Base-by-base conservation (phyloP, 2,113 vertebrate species). In the Rhea americana region DNA sequence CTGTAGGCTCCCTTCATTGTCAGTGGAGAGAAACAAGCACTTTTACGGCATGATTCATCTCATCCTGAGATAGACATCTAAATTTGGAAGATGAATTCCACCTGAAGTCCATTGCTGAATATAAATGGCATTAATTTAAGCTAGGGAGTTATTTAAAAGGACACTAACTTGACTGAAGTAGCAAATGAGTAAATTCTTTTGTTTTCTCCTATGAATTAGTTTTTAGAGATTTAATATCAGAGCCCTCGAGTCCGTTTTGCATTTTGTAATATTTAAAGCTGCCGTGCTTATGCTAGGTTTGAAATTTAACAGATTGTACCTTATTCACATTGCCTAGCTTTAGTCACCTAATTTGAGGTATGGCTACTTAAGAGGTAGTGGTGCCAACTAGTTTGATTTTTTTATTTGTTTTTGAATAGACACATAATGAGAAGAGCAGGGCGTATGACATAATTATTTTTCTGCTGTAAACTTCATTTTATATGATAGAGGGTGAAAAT, bases 11-110 rank as follows among this genome's bases (percentile, higher is more conserved):
- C 81, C 3, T 45, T 92, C 91, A 87, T 87, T 93, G 93, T 84
- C 91, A 84, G 66, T 79, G 41, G 58, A 95, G 95, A 89, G 93
- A 91, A 93, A 89, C 78, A 93, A 87, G 89, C 84, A 65, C 66
- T 95, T 95, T 84, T 78, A 56, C 78, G 79, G 93, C 21, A 65
- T 95, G 93, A 95, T 96, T 96, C 91, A 92, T 93, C 91, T 95
- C 93, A 72, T 87, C 84, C 89, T 75, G 93, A 94, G 82, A 93
- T 92, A 82, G 93, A 82, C 91, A 90, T 75, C 93, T 95, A 94
- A 92, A 95, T 92, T 85, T 92, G 89, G 94, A 91, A 92, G 82
- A 95, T 89, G 71, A 92, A 96, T 95, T 94, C 91, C 89, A 94
- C 93, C 94, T 96, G 93, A 92, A 94, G 91, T 91, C 94, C 93